A percentile compares a stretch with the other conserved stretches of the same genome.
Conservation (phyloP, 92 coral and sea anemone species). For the Isaurus tuberculatus region DNA sequence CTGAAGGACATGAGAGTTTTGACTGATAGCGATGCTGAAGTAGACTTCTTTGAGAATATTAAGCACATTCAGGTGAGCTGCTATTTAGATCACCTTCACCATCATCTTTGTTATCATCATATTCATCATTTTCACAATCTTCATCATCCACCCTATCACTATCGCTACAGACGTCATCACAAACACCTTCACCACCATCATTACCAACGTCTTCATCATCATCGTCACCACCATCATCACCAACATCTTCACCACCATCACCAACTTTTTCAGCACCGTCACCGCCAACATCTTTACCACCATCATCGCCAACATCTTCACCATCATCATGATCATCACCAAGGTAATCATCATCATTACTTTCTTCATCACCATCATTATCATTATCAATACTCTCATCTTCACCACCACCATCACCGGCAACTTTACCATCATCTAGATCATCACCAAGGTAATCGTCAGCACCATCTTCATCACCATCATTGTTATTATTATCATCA, state of each 20-base stretch:
- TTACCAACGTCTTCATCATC: background rate
- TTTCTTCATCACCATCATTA: background rate
- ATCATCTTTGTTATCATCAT: background rate
- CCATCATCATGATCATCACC: too few relatives aligned
- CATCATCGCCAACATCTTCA: too few relatives aligned
- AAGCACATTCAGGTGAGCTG: slow-evolving; percentile 91
- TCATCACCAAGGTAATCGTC: background rate
- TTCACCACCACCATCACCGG: background rate
- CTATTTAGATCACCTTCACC: background rate
- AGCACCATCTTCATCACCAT: background rate
- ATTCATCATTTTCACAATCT: background rate
- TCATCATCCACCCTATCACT: background rate
- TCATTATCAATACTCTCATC: background rate
- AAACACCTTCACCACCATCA: background rate
- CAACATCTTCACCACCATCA: background rate
- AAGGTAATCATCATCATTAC: too few relatives aligned
- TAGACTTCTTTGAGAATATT: slow-evolving; percentile 97
- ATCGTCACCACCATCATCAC: background rate
- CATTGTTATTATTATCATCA: background rate
- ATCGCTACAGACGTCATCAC: background rate
- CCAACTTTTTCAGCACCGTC: background rate
- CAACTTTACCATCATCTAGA: background rate
- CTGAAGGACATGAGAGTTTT: slow-evolving; percentile 76
- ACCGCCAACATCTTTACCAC: background rate
- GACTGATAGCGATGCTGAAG: slow-evolving; percentile 85